Evolutionary conservation across 2,888 invertebrate genomes (phyloP).

Genomic region (Himalopsyche tibetana): DNA sequence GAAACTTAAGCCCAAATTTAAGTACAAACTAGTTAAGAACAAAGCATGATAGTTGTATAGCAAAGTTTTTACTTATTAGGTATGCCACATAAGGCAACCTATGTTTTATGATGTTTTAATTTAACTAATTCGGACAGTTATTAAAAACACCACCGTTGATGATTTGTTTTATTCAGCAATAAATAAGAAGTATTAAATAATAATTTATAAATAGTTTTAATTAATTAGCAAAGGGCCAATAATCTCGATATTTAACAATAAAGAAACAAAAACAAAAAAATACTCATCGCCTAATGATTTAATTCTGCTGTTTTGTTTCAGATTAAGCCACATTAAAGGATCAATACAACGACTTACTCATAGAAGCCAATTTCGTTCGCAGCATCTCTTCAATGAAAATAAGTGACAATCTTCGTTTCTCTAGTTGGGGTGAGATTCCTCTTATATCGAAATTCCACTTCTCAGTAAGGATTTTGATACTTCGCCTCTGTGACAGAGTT

Average conservation of each 20-base stretch:
- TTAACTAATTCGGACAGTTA: no score
- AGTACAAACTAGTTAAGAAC: no score
- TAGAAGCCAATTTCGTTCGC: constrained; percentile 32
- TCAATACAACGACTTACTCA: constrained; percentile 60
- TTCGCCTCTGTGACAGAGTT: background rate
- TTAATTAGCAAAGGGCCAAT: no score
- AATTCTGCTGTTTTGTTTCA: constrained; percentile 55
- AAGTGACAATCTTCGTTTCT: constrained; percentile 51
- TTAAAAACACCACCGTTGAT: no score
- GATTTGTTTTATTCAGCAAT: no score
- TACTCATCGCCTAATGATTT: constrained; percentile 4
- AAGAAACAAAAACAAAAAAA: background rate
- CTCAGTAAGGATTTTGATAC: constrained; percentile 30
- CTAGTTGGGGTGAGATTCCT: constrained; percentile 14
- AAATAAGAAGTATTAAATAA: no score
- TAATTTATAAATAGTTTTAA: no score
- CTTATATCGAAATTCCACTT: constrained; percentile 36
- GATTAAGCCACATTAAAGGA: constrained; percentile 64
- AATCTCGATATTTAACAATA: background rate
- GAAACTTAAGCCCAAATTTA: no score
- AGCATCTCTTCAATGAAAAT: constrained; percentile 18
- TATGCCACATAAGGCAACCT: no score
- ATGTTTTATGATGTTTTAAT: no score
- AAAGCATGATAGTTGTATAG: no score
- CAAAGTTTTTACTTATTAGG: no score